phyloP scores from a whole-genome alignment of 2,888 invertebrate species.

The Trissoscelio sp. region DNA sequence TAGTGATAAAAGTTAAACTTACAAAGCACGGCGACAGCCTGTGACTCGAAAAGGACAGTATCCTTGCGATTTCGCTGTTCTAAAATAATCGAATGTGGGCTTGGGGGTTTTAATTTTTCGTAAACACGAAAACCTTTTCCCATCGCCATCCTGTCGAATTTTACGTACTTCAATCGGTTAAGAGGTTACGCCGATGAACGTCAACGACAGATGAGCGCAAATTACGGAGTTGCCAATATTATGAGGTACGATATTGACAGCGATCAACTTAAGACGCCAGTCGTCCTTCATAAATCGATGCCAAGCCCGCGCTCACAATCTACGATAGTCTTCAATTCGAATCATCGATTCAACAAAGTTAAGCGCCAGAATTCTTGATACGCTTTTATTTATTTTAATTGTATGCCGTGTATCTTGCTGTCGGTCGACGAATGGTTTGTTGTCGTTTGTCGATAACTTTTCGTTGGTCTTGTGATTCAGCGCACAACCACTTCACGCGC shows the following conservation, averaged over 20 bases:
- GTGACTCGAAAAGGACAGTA: slow-evolving; percentile 95
- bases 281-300: slow-evolving; percentile 36
- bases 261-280: slow-evolving; percentile 13
- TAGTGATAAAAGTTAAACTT: too few relatives aligned
- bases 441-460: too few relatives aligned
- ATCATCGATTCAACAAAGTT: slow-evolving; percentile 4
- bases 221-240: slow-evolving; percentile 15
- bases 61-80: slow-evolving; percentile 95
- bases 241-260: slow-evolving; percentile 56
- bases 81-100: slow-evolving; percentile 94
- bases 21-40: slow-evolving; percentile 94
- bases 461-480: too few relatives aligned
- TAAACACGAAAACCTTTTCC: slow-evolving; percentile 96
- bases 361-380: neutral
- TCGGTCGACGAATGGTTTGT: too few relatives aligned
- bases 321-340: neutral
- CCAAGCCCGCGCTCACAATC: slow-evolving; percentile 9
- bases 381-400: slow-evolving; percentile 16
- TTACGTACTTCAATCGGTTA: neutral
- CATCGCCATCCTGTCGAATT: slow-evolving; percentile 90
- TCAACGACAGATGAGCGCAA: slow-evolving; percentile 9
- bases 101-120: slow-evolving; percentile 93
- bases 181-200: slow-evolving; percentile 49
- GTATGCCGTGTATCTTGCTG: too few relatives aligned
- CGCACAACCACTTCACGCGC: too few relatives aligned